These are phyloP conservation scores for Drosophila melanica DNA, from an alignment of 1,140 invertebrate species.

Conservation along the genomic window DNA sequence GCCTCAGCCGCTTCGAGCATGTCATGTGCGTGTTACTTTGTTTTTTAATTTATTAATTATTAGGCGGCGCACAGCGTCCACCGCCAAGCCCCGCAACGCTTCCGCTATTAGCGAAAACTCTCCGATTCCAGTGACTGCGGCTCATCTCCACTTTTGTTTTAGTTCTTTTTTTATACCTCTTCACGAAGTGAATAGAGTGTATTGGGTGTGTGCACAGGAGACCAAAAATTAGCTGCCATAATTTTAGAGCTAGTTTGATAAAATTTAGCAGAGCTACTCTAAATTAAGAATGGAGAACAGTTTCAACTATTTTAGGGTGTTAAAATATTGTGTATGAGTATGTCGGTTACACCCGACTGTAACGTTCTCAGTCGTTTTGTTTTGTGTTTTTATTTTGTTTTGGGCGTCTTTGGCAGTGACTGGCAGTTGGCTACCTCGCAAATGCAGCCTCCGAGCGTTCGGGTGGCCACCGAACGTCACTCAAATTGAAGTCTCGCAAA, in stretches of 20 bases:
- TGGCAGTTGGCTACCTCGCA: slow-evolving; percentile 29
- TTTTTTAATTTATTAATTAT: slow-evolving; percentile 82
- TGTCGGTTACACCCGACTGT: too few species aligned
- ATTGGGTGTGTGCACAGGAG: too few species aligned
- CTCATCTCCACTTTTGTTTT: not conserved
- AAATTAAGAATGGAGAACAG: too few species aligned
- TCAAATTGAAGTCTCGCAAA: slow-evolving; percentile 80
- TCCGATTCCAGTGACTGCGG: not conserved
- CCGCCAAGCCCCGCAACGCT: slow-evolving; percentile 41
- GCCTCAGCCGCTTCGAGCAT: slow-evolving; percentile 20
- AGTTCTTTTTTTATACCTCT: too few species aligned
- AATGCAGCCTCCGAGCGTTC: slow-evolving; percentile 38
- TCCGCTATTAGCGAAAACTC: slow-evolving; percentile 76
- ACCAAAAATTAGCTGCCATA: too few species aligned
- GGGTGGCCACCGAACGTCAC: slow-evolving; percentile 76
- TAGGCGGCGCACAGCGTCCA: slow-evolving; percentile 58
- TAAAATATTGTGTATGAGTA: too few species aligned
- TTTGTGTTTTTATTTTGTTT: slow-evolving; percentile 6
- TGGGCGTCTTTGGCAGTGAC: slow-evolving; percentile 4
- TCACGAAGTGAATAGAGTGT: too few species aligned
- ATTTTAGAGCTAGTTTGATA: too few species aligned
- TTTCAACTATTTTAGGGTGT: too few species aligned
- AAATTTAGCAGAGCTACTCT: too few species aligned
- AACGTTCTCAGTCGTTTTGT: not conserved
- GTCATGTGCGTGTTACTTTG: slow-evolving; percentile 76